Evolutionary conservation across 2,888 invertebrate species (phyloP), one percentile per base, ranked within the genome.

Genomic region (Osmoderma eremita): DNA sequence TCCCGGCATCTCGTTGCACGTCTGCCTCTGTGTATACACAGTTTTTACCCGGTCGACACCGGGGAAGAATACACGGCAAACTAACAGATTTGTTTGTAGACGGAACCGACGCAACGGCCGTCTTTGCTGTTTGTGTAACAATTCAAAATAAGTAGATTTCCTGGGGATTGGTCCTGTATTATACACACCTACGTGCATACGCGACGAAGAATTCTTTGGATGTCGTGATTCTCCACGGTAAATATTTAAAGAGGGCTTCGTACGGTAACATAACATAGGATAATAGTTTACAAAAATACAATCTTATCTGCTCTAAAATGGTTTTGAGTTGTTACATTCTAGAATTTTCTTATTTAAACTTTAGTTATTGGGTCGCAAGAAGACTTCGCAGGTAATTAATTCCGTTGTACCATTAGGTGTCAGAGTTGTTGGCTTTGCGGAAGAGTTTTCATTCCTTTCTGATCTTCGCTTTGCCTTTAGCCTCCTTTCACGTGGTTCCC

Each of bases 61-160:
- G 45, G 17, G 36, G 58, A 61, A 61, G 30, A 61, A 61, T 61
- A 61, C 58, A 61, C 58, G 24, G 30, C 30, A 48, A 48, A 48
- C 58, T 61, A 61, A 61, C 48, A 45, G 58, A 61, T 61, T 61
- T 61, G 48, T 61, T 61, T 61, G 58, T 45, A 13, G 45, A 61
- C 24, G 22, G 45, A 15, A 42, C 30, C 45, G 58, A 17, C 48
- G n/a, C n/a, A n/a, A 13, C 13, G 13, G 22, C 18, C 36, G 45
- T 36, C 38, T 38, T 6, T 36, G 15, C 30, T 61, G 58, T 61
- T 61, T 61, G 58, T 48, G 58, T 61, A 61, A 61, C 58, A 45
- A 61, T 61, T 61, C 45, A 45, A 61, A 61, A 45, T 61, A 61
- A 61, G 58, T 61, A 48, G 58, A 61, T 61, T 61, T 61, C 58